A percentile compares a stretch with the other conserved stretches of the same genome.
Conservation (phyloP, 2,113 vertebrate species). For the Sclerurus mexicanus region DNA sequence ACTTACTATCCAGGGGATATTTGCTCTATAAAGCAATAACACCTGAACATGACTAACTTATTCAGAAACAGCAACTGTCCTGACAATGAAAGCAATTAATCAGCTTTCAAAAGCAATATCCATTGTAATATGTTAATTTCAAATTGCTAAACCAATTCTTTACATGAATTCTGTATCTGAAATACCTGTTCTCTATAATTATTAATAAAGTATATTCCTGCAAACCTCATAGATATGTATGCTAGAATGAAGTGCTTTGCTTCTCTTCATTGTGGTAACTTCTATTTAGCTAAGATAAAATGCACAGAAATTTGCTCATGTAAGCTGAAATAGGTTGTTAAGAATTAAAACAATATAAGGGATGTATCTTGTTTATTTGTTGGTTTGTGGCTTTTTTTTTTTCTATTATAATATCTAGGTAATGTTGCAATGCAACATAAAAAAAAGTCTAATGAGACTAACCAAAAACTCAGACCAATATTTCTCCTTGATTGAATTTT, state of each 20-base stretch:
- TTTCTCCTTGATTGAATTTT: background rate
- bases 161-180: background rate
- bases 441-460: background rate
- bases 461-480: background rate
- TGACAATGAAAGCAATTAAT: background rate
- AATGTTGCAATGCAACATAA: background rate
- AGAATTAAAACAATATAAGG: background rate
- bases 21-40: background rate
- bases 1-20: background rate
- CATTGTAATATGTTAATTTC: background rate
- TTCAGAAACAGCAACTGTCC: background rate
- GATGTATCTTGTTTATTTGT: background rate
- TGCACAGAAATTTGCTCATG: background rate
- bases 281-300: background rate
- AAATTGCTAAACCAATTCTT: background rate
- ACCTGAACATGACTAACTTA: background rate
- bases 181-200: background rate
- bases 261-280: background rate
- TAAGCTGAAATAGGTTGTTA: background rate
- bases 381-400: background rate
- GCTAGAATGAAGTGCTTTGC: background rate
- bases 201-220: background rate
- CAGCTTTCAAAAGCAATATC: background rate
- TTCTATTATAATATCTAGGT: background rate
- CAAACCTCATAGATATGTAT: background rate